These are phyloP conservation scores for Cactoblastis cactorum DNA, from an alignment of 2,888 invertebrate species.

Conservation along the genomic window DNA sequence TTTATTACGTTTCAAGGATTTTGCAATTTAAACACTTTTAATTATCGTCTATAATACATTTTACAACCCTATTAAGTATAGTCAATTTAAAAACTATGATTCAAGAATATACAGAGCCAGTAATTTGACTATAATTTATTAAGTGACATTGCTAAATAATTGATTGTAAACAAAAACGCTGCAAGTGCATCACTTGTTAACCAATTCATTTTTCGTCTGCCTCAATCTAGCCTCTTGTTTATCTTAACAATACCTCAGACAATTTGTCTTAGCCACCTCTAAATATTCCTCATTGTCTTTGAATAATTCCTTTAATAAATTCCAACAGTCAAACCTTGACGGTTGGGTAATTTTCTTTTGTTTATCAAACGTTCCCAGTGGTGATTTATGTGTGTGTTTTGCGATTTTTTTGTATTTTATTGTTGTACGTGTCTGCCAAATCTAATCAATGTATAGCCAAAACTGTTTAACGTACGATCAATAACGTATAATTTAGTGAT, in stretches of 20 bases:
- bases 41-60: no score
- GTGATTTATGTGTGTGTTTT: conserved; percentile 50
- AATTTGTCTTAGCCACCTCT: conserved; percentile 68
- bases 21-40: no score
- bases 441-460: not conserved
- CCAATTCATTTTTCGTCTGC: conserved; percentile 43
- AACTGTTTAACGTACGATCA: no score
- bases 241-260: conserved; percentile 58
- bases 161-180: no score
- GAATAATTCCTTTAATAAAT: conserved; percentile 74
- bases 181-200: conserved; percentile 20
- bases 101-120: no score
- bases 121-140: no score
- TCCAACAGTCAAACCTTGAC: conserved; percentile 58
- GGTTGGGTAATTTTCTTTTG: conserved; percentile 43
- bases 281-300: conserved; percentile 72
- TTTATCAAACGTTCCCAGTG: conserved; percentile 51
- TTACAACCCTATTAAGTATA: no score
- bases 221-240: conserved; percentile 50
- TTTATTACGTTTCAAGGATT: no score
- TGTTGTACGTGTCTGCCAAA: not conserved
- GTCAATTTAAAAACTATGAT: no score
- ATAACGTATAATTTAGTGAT: no score
- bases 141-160: no score
- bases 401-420: not conserved